These are phyloP conservation scores for Nipponia nippon DNA, from an alignment of 2,113 vertebrate genomes.

Conservation along the genomic window DNA sequence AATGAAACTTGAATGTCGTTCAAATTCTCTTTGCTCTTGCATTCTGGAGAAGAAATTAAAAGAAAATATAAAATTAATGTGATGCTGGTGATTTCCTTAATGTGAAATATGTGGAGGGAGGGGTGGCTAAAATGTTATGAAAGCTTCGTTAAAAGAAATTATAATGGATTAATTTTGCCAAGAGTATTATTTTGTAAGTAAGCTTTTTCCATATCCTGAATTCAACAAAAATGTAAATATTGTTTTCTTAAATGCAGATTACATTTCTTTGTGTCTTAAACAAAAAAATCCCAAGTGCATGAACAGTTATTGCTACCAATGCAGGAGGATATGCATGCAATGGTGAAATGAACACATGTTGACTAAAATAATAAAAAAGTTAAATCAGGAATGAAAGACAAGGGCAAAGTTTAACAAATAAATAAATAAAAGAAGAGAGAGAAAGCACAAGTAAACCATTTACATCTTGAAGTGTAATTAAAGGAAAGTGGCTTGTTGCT, in stretches of 20 bases:
- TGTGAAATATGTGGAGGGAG: not conserved
- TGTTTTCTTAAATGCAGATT: not conserved
- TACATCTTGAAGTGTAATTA: not conserved
- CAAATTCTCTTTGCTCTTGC: not conserved
- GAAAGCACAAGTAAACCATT: not conserved
- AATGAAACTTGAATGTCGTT: not conserved
- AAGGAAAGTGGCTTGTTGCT: not conserved
- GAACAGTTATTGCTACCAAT: not conserved
- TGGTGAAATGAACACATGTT: not conserved
- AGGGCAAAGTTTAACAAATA: not conserved
- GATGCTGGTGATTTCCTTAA: not conserved
- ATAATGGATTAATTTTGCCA: not conserved
- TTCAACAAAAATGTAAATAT: not conserved
- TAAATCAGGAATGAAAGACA: not conserved
- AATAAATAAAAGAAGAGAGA: not conserved
- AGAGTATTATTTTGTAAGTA: not conserved
- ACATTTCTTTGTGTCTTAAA: not conserved
- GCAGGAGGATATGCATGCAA: not conserved
- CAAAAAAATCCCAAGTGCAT: not conserved
- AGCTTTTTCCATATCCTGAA: not conserved
- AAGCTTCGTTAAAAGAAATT: not conserved
- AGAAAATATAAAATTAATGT: not conserved
- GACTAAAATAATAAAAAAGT: not conserved
- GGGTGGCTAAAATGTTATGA: not conserved
- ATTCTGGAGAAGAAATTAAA: not conserved